These are phyloP conservation scores for Manis pentadactyla DNA, from an alignment of 2,797 vertebrate genomes.

Conservation along the genomic window DNA sequence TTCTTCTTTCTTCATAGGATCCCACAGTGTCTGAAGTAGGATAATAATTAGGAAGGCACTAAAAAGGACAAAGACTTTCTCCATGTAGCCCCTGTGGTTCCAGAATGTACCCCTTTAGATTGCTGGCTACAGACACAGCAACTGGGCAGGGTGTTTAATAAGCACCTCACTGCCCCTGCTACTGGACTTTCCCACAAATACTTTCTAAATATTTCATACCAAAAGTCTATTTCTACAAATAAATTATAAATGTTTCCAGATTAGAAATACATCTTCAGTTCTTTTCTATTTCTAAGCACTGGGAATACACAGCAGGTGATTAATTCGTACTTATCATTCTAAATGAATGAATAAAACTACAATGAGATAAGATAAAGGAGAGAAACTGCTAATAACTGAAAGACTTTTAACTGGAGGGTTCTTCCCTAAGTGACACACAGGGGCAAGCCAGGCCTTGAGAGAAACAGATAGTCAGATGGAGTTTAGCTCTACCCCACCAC, in stretches of 20 bases:
- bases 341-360: constrained; percentile 4
- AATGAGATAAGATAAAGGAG: background rate
- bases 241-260: background rate
- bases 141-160: background rate
- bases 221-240: constrained; percentile 32
- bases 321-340: constrained; percentile 22
- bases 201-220: background rate
- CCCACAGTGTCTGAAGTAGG: background rate
- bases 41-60: background rate
- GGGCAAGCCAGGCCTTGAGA: background rate
- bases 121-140: background rate
- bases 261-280: background rate
- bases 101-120: background rate
- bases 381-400: background rate
- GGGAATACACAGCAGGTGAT: background rate
- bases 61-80: background rate
- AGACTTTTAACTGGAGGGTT: background rate
- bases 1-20: background rate
- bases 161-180: background rate
- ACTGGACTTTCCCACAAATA: background rate
- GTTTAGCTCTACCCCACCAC: background rate
- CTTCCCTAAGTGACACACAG: background rate
- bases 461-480: background rate
- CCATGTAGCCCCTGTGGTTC: background rate
- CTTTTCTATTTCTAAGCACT: background rate